A percentile compares a stretch with the other conserved stretches of the same genome.
Evolutionary conservation across 2,888 invertebrate genomes (phyloP).

Genomic region (Leucozona laternaria): DNA sequence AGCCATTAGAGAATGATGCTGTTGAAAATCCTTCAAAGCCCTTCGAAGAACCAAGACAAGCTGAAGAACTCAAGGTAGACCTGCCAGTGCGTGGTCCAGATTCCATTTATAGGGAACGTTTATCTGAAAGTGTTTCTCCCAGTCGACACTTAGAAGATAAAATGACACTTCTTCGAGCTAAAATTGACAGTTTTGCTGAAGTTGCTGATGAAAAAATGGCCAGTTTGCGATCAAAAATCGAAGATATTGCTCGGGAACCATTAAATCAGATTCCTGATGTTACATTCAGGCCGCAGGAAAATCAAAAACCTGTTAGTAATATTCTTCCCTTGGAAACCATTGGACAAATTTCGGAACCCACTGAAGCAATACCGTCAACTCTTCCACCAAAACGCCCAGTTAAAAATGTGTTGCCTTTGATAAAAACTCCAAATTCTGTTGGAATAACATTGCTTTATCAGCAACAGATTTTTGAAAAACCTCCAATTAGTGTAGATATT

Average conservation of each 20-base stretch:
- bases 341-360: not conserved
- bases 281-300: not conserved
- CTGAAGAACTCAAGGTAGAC: not conserved
- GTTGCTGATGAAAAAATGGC: constrained; percentile 65
- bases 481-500: not conserved
- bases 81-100: not conserved
- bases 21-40: not conserved
- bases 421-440: constrained; percentile 53
- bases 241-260: constrained; percentile 40
- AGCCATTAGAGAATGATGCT: not conserved
- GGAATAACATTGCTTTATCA: constrained; percentile 59
- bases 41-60: not conserved
- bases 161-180: constrained; percentile 51
- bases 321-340: not conserved
- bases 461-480: constrained; percentile 20
- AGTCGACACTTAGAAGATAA: constrained; percentile 45
- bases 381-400: constrained; percentile 31
- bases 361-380: not conserved
- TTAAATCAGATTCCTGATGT: not conserved
- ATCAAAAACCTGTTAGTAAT: not conserved
- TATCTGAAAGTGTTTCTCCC: constrained; percentile 55
- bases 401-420: not conserved
- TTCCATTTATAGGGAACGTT: constrained; percentile 11
- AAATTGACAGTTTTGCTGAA: constrained; percentile 68
- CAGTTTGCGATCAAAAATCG: constrained; percentile 43